phyloP scores from a whole-genome alignment of 2,888 invertebrate species.

The Mystacides longicornis region DNA sequence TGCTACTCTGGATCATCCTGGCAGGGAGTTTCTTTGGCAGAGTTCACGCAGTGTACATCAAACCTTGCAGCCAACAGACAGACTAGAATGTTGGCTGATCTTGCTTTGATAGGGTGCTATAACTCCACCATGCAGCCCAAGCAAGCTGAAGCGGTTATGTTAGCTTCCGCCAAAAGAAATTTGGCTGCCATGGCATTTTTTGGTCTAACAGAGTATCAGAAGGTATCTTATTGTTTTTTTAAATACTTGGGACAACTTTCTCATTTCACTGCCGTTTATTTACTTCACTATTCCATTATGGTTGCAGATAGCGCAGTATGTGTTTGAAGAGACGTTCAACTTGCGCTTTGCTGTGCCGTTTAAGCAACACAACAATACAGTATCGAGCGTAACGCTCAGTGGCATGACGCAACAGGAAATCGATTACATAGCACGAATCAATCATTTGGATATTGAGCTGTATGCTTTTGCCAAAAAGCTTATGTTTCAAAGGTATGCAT shows the following conservation, averaged over 20 bases:
- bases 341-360: conserved; percentile 84
- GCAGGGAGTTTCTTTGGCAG: conserved; percentile 82
- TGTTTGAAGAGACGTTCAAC: conserved; percentile 91
- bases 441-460: conserved; percentile 84
- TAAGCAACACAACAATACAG: conserved; percentile 87
- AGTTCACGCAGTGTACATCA: conserved; percentile 85
- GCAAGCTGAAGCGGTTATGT: conserved; percentile 76
- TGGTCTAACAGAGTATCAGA: conserved; percentile 93
- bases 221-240: too few species aligned
- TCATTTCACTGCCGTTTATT: too few species aligned
- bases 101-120: conserved; percentile 93
- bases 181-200: conserved; percentile 94
- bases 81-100: conserved; percentile 95
- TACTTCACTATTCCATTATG: too few species aligned
- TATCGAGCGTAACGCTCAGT: conserved; percentile 74
- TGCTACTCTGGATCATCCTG: conserved; percentile 75
- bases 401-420: conserved; percentile 69
- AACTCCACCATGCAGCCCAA: conserved; percentile 70
- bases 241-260: too few species aligned
- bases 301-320: conserved; percentile 73
- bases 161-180: conserved; percentile 94
- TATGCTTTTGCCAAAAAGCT: conserved; percentile 89
- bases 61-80: conserved; percentile 96
- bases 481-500: conserved; percentile 61
- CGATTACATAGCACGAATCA: conserved; percentile 67